A percentile compares a stretch with the other conserved stretches of the same genome.
phyloP scores from a whole-genome alignment of 1,140 invertebrate genomes.

The Frieseomelitta varia region DNA sequence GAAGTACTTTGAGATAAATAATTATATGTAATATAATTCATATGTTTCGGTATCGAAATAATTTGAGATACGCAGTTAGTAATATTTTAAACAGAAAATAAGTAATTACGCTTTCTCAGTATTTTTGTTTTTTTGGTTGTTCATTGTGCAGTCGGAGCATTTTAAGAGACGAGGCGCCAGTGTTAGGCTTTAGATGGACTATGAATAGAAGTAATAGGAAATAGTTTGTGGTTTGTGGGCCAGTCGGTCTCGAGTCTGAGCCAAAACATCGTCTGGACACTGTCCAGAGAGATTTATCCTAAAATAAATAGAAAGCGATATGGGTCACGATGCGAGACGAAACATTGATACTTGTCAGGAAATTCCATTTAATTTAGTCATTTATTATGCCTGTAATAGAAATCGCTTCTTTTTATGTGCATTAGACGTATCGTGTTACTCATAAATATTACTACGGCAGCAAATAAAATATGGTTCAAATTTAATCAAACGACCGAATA shows the following conservation, averaged over 20 bases:
- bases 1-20: too few species aligned
- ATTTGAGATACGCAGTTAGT: too few species aligned
- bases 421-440: neutral
- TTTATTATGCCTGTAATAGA: neutral
- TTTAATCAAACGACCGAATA: neutral
- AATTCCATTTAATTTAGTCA: neutral
- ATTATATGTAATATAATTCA: too few species aligned
- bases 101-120: too few species aligned
- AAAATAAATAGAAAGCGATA: slow-evolving; percentile 37
- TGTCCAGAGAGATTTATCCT: slow-evolving; percentile 31
- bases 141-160: neutral
- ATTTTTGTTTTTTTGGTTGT: too few species aligned
- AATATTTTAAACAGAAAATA: too few species aligned
- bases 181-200: slow-evolving; percentile 54
- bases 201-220: slow-evolving; percentile 72
- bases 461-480: too few species aligned
- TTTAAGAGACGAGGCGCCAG: slow-evolving; percentile 51
- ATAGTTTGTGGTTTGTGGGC: slow-evolving; percentile 60
- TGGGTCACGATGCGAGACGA: neutral
- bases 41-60: too few species aligned
- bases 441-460: neutral
- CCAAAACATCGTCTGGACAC: slow-evolving; percentile 43
- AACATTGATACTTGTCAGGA: neutral
- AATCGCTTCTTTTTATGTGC: neutral
- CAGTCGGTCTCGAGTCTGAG: slow-evolving; percentile 56